Percentiles rank a stretch among this genome's conserved stretches.
phyloP scores from a whole-genome alignment of 2,888 invertebrate genomes.

The Dione juno region DNA sequence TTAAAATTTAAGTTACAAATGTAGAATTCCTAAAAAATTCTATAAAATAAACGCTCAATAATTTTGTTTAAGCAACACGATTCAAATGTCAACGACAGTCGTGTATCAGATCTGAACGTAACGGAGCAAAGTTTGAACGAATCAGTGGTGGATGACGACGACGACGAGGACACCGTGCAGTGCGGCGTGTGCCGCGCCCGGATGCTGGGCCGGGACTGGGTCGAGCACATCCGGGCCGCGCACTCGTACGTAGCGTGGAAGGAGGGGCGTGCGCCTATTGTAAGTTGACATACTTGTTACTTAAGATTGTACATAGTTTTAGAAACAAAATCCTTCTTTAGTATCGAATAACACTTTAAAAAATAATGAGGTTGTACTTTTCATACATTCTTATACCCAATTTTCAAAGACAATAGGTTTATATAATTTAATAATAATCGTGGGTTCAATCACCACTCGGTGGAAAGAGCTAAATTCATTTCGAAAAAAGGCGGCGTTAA shows the following conservation, averaged over 20 bases:
- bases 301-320: too few species aligned
- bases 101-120: neutral
- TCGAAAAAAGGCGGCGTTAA: too few species aligned
- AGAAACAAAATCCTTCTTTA: too few species aligned
- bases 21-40: neutral
- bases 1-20: too few species aligned
- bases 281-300: conserved; percentile 32
- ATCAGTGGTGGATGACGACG: neutral
- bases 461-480: too few species aligned
- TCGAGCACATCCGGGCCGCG: conserved; percentile 54
- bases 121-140: neutral
- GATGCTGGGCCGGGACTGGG: conserved; percentile 49
- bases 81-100: neutral
- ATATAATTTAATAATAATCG: too few species aligned
- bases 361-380: too few species aligned
- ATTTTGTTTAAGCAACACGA: conserved; percentile 10
- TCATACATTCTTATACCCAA: too few species aligned
- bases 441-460: too few species aligned
- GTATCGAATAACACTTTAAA: too few species aligned
- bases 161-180: neutral
- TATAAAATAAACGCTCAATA: neutral
- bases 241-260: conserved; percentile 66
- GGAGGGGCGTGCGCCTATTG: conserved; percentile 55
- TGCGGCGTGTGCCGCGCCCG: conserved; percentile 15
- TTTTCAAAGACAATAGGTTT: too few species aligned